Conservation (phyloP, 2,888 invertebrate species). For the Coremacera marginata region DNA sequence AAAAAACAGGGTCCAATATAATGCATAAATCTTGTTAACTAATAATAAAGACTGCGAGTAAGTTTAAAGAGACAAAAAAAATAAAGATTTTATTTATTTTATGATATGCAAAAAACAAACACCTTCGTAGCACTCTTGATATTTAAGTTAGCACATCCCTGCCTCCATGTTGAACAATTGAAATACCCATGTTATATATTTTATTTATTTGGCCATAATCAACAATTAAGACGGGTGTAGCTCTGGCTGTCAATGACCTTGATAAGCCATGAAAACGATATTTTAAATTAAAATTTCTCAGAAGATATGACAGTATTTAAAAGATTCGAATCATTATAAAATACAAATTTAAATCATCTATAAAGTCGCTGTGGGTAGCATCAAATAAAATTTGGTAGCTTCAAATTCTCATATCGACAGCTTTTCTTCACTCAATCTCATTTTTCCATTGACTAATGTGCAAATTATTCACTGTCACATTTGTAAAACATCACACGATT, state of each 20-base stretch:
- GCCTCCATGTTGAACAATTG: not conserved
- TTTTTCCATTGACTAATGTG: conserved; percentile 38
- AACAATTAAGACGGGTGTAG: no score
- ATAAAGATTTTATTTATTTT: not conserved
- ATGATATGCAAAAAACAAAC: not conserved
- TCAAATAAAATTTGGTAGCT: no score
- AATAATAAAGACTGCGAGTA: not conserved
- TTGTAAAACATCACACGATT: conserved; percentile 46
- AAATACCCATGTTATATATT: conserved; percentile 13
- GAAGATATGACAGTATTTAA: not conserved
- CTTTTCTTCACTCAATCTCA: not conserved
- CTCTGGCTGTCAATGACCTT: not conserved
- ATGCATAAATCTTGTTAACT: conserved; percentile 12
- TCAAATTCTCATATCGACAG: not conserved
- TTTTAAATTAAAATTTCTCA: not conserved
- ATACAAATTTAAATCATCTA: no score
- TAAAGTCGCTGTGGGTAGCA: no score
- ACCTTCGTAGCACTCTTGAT: not conserved
- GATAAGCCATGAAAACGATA: not conserved
- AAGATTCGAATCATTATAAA: not conserved
- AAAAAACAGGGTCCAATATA: not conserved
- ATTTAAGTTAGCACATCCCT: conserved; percentile 1
- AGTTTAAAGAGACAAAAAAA: not conserved
- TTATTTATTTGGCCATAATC: conserved; percentile 13
- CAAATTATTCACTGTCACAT: conserved; percentile 53